These are phyloP conservation scores for Zaprionus inermis DNA, from an alignment of 1,140 invertebrate genomes.

Conservation along the genomic window DNA sequence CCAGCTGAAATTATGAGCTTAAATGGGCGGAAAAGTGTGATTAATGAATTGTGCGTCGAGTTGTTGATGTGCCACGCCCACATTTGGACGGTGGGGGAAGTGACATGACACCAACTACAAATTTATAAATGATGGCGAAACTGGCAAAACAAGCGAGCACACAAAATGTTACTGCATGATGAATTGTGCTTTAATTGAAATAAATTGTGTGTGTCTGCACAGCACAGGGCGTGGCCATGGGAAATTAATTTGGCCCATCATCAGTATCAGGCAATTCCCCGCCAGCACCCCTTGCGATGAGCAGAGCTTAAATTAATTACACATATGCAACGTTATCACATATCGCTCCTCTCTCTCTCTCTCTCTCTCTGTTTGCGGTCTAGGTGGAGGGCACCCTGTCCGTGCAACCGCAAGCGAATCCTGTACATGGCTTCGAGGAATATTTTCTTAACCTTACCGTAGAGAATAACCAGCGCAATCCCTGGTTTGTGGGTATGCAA, in stretches of 20 bases:
- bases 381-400: constrained; percentile 94
- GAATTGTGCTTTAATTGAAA: constrained; percentile 78
- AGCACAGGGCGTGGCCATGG: constrained; percentile 26
- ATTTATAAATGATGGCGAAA: constrained; percentile 67
- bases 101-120: constrained; percentile 59
- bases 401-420: constrained; percentile 95
- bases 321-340: constrained; percentile 46
- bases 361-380: not conserved
- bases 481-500: constrained; percentile 94
- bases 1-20: constrained; percentile 63
- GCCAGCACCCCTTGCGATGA: constrained; percentile 6
- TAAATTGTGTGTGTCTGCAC: constrained; percentile 62
- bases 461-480: constrained; percentile 94
- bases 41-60: constrained; percentile 56
- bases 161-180: constrained; percentile 57
- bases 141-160: constrained; percentile 13
- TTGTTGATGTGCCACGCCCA: constrained; percentile 43
- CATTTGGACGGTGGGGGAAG: constrained; percentile 33
- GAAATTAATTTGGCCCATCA: constrained; percentile 62
- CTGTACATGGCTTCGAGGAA: constrained; percentile 93
- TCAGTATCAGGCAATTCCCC: not conserved
- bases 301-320: constrained; percentile 55
- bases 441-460: constrained; percentile 94
- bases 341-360: constrained; percentile 12
- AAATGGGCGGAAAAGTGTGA: constrained; percentile 73